Base-by-base conservation (phyloP, 2,113 vertebrate genomes). In the Garra rufa region DNA sequence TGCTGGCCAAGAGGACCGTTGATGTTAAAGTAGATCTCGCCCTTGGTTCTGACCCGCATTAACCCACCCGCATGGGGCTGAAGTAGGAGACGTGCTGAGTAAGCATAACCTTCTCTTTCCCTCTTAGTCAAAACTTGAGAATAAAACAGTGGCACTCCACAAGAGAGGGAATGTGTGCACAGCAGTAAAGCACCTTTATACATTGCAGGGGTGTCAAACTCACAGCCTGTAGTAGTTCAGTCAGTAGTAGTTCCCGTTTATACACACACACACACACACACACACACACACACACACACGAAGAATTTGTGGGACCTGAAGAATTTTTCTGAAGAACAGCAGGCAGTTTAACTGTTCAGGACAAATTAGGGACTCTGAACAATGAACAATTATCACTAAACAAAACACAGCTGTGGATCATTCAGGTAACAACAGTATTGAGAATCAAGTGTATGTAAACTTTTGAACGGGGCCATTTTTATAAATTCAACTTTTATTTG, bases 61-160 rank as follows among this genome's bases (percentile, higher is more conserved):
- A 81, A 34, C 6, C 46, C 50, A 19, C 14, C 46, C 17, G 15
- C 73, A 63, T 48, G 5, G 26, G 41, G 17, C 43, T 48, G 78
- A 81, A 48, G 21, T 65, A 28, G 17, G 26, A 26, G 76, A 57
- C n/a, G 52, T 79, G 77, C 77, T 80, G 77, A 65, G 77, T 28
- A 61, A 28, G 38, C 9, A 19, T 67, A 48, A 30, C 43, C 61
- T 81, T 46, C 73, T 76, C 46, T 76, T 13, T 67, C 17, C 10
- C 5, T 48, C 17, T n/a, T 34, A 43, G 43, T 67, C 9, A 48
- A 63, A 81, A 65, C 73, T 50, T 76, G 14, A 76, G 28, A 76
- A 76, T 76, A 30, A 34, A 52, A 76, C 28, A 19, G 43, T 52
- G 46, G 9, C 73, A 73, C n/a, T 44, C 1, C 69, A 46, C 9